phyloP scores from a whole-genome alignment of 2,797 vertebrate genomes.

The Enteromius mattozi region DNA sequence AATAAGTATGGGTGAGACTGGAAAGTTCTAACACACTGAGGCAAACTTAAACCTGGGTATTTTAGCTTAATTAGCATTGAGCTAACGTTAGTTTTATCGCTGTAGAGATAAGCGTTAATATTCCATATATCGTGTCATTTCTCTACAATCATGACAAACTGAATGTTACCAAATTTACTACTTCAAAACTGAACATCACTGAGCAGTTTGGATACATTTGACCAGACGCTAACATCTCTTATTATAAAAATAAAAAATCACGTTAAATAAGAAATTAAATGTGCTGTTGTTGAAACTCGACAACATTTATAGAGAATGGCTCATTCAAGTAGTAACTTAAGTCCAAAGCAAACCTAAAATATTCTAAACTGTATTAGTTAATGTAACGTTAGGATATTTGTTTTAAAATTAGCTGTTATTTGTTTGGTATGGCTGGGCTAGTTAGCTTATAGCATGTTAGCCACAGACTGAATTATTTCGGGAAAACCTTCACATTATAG shows the following conservation, averaged over 20 bases:
- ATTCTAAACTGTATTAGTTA: not conserved
- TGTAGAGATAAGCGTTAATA: not conserved
- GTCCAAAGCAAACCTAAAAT: not conserved
- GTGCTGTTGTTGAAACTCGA: not conserved
- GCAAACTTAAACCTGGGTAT: not conserved
- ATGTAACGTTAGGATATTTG: not conserved
- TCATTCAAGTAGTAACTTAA: not conserved
- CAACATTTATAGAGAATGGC: not conserved
- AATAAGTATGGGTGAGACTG: not conserved
- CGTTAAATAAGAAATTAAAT: not conserved
- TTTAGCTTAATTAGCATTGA: not conserved
- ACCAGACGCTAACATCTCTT: not conserved
- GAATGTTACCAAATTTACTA: not conserved
- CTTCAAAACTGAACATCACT: not conserved
- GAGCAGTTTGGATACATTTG: not conserved
- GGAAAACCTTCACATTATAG: not conserved
- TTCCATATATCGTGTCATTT: not conserved
- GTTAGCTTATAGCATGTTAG: conserved; percentile 39
- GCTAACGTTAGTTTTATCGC: not conserved
- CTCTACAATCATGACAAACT: not conserved
- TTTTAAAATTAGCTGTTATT: not conserved
- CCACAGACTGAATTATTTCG: not conserved
- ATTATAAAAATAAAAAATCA: not conserved
- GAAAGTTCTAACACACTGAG: not conserved
- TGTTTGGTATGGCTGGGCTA: not conserved